Evolutionary conservation across 2,113 vertebrate genomes (phyloP), one percentile per base, ranked within the genome.

Genomic region (Microcebus ravelobensis): DNA sequence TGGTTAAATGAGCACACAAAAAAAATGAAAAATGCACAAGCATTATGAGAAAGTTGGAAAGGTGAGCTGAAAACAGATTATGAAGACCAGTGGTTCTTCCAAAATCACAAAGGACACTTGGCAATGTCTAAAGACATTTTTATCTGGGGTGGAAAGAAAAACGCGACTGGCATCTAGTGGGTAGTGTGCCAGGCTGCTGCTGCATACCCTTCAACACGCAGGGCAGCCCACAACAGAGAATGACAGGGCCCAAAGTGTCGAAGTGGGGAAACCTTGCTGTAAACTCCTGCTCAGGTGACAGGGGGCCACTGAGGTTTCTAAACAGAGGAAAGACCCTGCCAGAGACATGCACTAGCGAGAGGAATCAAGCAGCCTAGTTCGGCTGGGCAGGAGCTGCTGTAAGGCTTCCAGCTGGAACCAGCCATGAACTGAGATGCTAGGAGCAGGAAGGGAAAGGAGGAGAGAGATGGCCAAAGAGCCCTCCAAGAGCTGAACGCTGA

Each of bases 301-400:
- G 48, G 36, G 14, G 55, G 29, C n/a, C 1, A 3, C 63, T 31
- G 76, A 45, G 27, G 63, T 42, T 23, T 71, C 3, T 20, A 57
- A 67, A 59, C 57, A 11, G 10, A 21, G 52, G 55, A 57, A 59
- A 39, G 50, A 59, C 23, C 15, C 31, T 20, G 68, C 61, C 63
- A 39, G 15, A 90, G 82, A 63, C 8, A 2, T 0, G 15, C 6
- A 27, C 10, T 0, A 42, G 42, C 34, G 7, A 77, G 70, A 45
- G 2, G 6, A 45, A n/a, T 13, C 42, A 3, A n/a, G 57, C n/a
- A n/a, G 17, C 34, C 3, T 11, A 34, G 29, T 15, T 2, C 0
- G 11, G 45, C 4, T 3, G 21, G 55, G 27, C 0, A 68, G 70
- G 80, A 52, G 81, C 55, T 48, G n/a, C 14, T 3, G 8, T 15